A percentile compares a stretch with the other conserved stretches of the same genome.
Conservation (phyloP, 2,113 vertebrate species). For the Cacatua alba region DNA sequence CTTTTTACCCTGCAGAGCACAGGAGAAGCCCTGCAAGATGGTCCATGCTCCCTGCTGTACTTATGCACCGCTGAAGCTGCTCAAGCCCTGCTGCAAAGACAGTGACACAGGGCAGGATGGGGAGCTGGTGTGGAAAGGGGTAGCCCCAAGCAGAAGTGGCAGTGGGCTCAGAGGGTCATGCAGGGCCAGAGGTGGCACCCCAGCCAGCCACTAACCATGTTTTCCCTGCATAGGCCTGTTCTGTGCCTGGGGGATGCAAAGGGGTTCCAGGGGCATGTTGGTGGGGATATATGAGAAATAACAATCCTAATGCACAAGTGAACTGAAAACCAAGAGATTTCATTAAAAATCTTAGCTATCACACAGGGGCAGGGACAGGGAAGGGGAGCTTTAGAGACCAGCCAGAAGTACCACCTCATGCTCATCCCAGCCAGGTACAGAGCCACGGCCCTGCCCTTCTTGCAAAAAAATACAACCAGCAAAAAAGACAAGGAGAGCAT, state of each 20-base stretch:
- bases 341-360: not conserved
- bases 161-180: rapidly evolving
- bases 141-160: rapidly evolving
- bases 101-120: not conserved
- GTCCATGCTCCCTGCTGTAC: not conserved
- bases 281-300: not conserved
- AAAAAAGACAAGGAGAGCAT: not conserved
- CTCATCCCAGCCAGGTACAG: rapidly evolving
- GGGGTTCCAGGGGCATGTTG: rapidly evolving
- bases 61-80: not conserved
- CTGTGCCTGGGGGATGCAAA: not conserved
- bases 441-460: not conserved
- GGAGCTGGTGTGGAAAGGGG: not conserved
- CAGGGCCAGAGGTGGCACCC: not conserved
- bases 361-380: not conserved
- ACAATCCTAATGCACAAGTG: not conserved
- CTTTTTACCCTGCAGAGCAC: not conserved
- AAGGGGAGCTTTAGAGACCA: not conserved
- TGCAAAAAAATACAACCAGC: not conserved
- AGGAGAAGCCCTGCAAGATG: not conserved
- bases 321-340: not conserved
- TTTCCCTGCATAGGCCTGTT: not conserved
- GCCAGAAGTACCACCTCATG: not conserved
- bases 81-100: not conserved
- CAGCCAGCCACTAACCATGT: rapidly evolving